Percentiles rank a stretch among this genome's conserved stretches.
Evolutionary conservation across 53 echinoderm and acorn worm genomes (phyloP).

Genomic region (Astropecten irregularis): DNA sequence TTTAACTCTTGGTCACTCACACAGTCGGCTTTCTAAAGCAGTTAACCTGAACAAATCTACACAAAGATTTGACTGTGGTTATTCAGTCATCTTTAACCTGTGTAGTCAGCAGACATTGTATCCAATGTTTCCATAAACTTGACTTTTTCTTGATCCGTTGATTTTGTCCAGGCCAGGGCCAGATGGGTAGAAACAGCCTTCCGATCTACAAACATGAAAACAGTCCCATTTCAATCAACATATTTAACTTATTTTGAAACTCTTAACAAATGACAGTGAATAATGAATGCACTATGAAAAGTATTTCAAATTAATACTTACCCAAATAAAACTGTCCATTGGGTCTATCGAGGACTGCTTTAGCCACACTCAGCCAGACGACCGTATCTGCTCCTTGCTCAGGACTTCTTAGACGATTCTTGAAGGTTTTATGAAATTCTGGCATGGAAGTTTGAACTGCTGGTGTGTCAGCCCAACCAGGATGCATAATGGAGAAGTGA

Average conservation of each 20-base stretch:
- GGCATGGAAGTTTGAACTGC: conserved; percentile 87
- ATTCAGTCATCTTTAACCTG: no score
- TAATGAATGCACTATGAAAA: no score
- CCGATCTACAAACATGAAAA: conserved; percentile 67
- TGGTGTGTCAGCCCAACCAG: conserved; percentile 94
- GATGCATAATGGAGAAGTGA: conserved; percentile 91
- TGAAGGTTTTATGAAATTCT: conserved; percentile 71
- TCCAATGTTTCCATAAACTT: conserved; percentile 70
- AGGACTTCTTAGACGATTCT: conserved; percentile 74
- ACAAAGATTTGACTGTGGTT: no score
- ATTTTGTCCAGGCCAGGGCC: conserved; percentile 67
- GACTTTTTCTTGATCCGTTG: conserved; percentile 63
- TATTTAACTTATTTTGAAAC: no score
- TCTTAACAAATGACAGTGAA: no score
- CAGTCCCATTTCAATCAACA: no score
- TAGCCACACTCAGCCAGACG: conserved; percentile 71
- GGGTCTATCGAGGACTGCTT: conserved; percentile 52
- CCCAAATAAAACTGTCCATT: conserved; percentile 88
- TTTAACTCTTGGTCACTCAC: no score
- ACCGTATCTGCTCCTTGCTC: conserved; percentile 91
- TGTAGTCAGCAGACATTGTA: conserved; percentile 65
- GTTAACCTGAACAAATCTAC: no score
- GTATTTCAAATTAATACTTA: no score
- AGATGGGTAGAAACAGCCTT: conserved; percentile 72
- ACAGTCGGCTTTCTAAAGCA: no score